Percentiles rank a stretch among this genome's conserved stretches.
Evolutionary conservation across 1,140 invertebrate species (phyloP).

Genomic region (Eubasilissa regina): DNA sequence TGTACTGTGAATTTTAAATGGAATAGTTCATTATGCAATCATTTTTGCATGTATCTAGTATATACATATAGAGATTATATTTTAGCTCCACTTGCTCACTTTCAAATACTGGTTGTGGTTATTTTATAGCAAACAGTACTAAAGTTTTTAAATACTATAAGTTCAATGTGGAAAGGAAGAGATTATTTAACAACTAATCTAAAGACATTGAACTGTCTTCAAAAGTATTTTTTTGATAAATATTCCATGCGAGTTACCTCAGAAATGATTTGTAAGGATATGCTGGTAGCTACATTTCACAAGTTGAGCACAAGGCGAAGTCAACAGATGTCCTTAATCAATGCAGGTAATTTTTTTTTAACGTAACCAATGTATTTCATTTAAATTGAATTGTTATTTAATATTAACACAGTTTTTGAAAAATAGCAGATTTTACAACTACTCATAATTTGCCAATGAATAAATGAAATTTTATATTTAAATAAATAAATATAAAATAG

Average conservation of each 20-base stretch:
- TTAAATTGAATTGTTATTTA: too few species aligned
- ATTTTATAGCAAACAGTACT: slow-evolving; percentile 55
- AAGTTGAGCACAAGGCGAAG: slow-evolving; percentile 53
- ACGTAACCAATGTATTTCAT: background rate
- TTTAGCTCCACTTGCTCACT: too few species aligned
- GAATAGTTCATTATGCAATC: too few species aligned
- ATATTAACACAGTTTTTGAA: background rate
- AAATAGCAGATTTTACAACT: background rate
- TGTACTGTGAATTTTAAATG: too few species aligned
- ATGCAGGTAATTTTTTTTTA: slow-evolving; percentile 45
- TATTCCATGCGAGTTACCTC: slow-evolving; percentile 33
- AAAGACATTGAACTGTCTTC: slow-evolving; percentile 39
- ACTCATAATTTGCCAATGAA: background rate
- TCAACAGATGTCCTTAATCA: slow-evolving; percentile 54
- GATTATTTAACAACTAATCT: slow-evolving; percentile 56
- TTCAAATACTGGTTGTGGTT: background rate
- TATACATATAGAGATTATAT: too few species aligned
- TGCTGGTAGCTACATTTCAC: slow-evolving; percentile 57
- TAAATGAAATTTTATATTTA: background rate
- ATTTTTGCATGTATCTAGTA: too few species aligned
- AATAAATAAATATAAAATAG: background rate
- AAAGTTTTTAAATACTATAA: slow-evolving; percentile 58
- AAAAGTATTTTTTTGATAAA: slow-evolving; percentile 53
- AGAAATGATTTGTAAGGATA: slow-evolving; percentile 54
- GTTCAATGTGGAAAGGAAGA: slow-evolving; percentile 57